These are phyloP conservation scores for Vulpes ferrilata DNA, from an alignment of 2,113 vertebrate species.

Conservation along the genomic window DNA sequence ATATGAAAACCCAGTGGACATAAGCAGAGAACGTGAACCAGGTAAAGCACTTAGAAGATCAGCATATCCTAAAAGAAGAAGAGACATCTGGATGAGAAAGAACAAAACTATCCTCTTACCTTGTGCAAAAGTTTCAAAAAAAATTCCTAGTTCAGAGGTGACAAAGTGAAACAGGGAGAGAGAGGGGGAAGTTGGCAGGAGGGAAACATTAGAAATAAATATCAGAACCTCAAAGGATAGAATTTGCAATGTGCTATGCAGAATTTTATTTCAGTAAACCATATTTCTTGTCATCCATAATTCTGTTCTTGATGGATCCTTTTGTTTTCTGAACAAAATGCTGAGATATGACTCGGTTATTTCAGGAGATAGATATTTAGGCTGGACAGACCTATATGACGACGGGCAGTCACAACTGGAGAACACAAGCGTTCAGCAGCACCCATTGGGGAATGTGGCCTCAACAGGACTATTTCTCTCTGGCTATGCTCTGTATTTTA, in stretches of 20 bases:
- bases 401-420: not conserved
- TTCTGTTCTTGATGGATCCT: constrained; percentile 31
- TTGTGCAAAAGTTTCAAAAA: not conserved
- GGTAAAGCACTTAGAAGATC: not conserved
- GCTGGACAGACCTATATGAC: constrained; percentile 13
- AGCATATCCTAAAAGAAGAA: not conserved
- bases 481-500: not conserved
- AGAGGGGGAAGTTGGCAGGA: not conserved
- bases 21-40: not conserved
- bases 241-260: not conserved
- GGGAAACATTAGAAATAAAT: not conserved
- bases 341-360: not conserved
- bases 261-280: not conserved
- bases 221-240: not conserved
- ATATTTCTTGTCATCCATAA: constrained; percentile 33
- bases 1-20: not conserved
- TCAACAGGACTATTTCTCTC: not conserved
- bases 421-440: not conserved
- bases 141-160: not conserved
- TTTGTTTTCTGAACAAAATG: constrained; percentile 52
- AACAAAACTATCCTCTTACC: not conserved
- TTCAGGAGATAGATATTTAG: constrained; percentile 30
- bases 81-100: not conserved
- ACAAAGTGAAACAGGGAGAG: not conserved
- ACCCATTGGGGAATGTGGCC: not conserved